Evolutionary conservation across 2,888 invertebrate species (phyloP).

Genomic region (Xanthorhoe spadicearia): DNA sequence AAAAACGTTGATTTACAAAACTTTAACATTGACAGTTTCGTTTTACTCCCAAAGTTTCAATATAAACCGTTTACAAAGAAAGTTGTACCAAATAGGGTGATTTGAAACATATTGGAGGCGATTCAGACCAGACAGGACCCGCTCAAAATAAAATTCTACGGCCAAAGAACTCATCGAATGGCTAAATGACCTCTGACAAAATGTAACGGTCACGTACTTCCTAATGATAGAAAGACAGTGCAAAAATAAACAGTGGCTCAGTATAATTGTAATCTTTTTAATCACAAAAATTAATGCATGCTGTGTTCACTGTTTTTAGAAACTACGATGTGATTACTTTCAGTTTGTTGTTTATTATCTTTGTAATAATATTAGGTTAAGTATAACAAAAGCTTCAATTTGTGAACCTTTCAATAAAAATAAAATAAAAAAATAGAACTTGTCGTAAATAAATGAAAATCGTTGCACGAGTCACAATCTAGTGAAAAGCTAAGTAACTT

Average conservation of each 20-base stretch:
- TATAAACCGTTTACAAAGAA: conserved; percentile 33
- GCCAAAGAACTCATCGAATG: conserved; percentile 41
- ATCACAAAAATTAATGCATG: too few species aligned
- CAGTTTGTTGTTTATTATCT: too few species aligned
- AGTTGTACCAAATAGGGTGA: conserved; percentile 30
- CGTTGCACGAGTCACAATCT: too few species aligned
- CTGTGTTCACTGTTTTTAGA: too few species aligned
- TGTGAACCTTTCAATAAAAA: too few species aligned
- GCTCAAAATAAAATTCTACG: conserved; percentile 45
- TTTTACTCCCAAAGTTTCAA: conserved; percentile 32
- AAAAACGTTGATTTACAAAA: conserved; percentile 24
- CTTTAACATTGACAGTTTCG: conserved; percentile 13
- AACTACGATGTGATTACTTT: too few species aligned
- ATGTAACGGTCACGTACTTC: conserved; percentile 42
- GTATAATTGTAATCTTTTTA: too few species aligned
- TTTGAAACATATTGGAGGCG: conserved; percentile 33
- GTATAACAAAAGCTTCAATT: too few species aligned
- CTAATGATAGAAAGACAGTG: conserved; percentile 24
- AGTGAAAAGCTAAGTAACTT: too few species aligned
- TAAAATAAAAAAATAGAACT: too few species aligned
- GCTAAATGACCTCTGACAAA: conserved; percentile 45
- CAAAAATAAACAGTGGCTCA: conserved; percentile 21
- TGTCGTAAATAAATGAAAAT: too few species aligned
- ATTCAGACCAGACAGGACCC: conserved; percentile 31
- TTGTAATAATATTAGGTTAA: too few species aligned